These are phyloP conservation scores for Philonicus albiceps DNA, from an alignment of 2,888 invertebrate species.

Conservation along the genomic window DNA sequence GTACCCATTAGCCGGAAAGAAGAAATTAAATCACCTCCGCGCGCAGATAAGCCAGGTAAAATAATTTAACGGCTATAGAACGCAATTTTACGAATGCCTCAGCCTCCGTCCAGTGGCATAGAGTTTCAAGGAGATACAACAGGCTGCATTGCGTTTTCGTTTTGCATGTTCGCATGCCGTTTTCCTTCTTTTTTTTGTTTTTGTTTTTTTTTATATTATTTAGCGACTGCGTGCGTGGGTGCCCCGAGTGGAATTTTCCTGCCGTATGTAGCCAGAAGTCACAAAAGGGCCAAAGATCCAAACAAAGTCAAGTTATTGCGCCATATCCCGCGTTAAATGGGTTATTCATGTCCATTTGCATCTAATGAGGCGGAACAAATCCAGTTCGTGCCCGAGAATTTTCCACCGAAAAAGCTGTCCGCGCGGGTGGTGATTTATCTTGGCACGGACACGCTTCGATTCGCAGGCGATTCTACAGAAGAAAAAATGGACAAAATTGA, in stretches of 20 bases:
- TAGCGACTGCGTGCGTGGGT: neutral
- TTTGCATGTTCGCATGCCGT: neutral
- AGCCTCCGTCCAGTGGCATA: neutral
- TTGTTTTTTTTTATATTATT: neutral
- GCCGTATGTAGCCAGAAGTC: neutral
- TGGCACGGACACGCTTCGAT: slow-evolving; percentile 1
- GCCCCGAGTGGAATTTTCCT: slow-evolving; percentile 1
- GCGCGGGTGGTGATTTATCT: neutral
- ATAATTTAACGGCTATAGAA: neutral
- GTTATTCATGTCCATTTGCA: slow-evolving; percentile 5
- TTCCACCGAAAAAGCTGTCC: neutral
- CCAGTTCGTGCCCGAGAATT: slow-evolving; percentile 10
- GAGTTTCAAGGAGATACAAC: neutral
- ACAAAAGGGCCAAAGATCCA: neutral
- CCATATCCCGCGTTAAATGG: neutral
- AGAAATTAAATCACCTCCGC: neutral
- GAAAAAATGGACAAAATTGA: neutral
- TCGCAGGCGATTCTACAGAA: neutral
- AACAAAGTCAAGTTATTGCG: neutral
- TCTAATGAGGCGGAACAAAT: slow-evolving; percentile 18
- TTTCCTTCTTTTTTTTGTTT: neutral
- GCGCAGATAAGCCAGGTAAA: neutral
- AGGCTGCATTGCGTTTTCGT: neutral
- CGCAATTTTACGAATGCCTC: neutral
- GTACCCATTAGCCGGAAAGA: neutral